A percentile compares a stretch with the other conserved stretches of the same genome.
Evolutionary conservation across 2,797 vertebrate species (phyloP).

Genomic region (Lindbergichthys nudifrons): DNA sequence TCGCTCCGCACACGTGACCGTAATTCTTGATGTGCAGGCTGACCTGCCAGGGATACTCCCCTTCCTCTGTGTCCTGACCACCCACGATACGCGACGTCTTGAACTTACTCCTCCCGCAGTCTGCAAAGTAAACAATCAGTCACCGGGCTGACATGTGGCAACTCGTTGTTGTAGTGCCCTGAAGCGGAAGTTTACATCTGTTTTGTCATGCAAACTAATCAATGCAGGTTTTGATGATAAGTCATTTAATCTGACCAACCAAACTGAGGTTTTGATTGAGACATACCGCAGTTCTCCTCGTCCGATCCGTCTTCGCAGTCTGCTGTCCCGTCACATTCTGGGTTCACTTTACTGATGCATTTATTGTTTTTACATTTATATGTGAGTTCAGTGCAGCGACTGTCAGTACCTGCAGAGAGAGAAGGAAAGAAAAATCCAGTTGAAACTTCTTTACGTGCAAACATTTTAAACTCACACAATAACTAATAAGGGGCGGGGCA

Average conservation of each 20-base stretch:
- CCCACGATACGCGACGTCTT: constrained; percentile 90
- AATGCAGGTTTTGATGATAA: constrained; percentile 3
- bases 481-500: not conserved
- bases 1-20: constrained; percentile 92
- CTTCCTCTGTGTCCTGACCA: constrained; percentile 85
- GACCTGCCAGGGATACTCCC: constrained; percentile 97
- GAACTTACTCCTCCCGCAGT: constrained; percentile 86
- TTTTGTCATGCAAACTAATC: constrained; percentile 4
- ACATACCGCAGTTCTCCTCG: constrained; percentile 88
- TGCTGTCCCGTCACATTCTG: constrained; percentile 87
- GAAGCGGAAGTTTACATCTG: constrained; percentile 2
- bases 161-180: constrained; percentile 5
- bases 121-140: constrained; percentile 69
- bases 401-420: not conserved
- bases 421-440: not conserved
- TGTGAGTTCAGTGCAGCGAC: constrained; percentile 80
- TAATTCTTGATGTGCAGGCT: constrained; percentile 87
- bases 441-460: not conserved
- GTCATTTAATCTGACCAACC: not conserved
- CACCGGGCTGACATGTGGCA: not conserved
- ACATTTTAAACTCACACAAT: not conserved
- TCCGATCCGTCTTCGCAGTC: constrained; percentile 93
- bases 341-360: constrained; percentile 91
- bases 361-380: constrained; percentile 85
- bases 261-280: too few species aligned